Percentiles rank a stretch among this genome's conserved stretches.
phyloP scores from a whole-genome alignment of 2,888 invertebrate species.

The Ceriagrion tenellum region DNA sequence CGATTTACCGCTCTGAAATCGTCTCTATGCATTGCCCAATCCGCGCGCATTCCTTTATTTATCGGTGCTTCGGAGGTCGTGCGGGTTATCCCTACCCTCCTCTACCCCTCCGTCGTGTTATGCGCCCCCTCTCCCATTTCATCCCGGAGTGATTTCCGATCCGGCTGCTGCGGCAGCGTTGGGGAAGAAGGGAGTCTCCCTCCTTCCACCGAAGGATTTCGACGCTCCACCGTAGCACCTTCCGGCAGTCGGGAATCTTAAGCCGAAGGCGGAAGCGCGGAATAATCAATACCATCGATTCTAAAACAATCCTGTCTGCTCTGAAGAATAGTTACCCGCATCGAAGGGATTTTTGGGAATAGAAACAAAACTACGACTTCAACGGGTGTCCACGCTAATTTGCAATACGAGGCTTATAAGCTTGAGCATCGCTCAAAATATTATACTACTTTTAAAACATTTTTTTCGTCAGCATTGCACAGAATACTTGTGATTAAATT shows the following conservation, averaged over 20 bases:
- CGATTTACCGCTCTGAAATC: not conserved
- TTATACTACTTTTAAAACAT: too few species aligned
- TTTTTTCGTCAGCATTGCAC: too few species aligned
- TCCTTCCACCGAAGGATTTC: not conserved
- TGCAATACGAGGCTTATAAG: too few species aligned
- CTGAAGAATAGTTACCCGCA: too few species aligned
- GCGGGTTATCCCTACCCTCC: not conserved
- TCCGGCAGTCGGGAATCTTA: not conserved
- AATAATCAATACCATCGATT: not conserved
- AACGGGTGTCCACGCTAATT: too few species aligned
- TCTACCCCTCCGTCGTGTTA: not conserved
- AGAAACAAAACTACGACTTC: too few species aligned
- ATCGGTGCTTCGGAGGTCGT: not conserved
- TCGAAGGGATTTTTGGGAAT: not conserved
- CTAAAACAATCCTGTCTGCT: not conserved
- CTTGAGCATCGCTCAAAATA: too few species aligned
- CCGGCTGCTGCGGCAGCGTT: not conserved
- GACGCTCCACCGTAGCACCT: not conserved
- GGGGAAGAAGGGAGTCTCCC: not conserved
- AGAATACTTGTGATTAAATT: too few species aligned
- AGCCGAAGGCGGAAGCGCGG: not conserved
- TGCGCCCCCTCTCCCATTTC: not conserved
- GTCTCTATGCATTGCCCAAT: not conserved
- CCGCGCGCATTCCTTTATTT: not conserved
- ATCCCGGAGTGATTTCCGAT: conserved; percentile 28